phyloP scores from a whole-genome alignment of 2,797 vertebrate species.

The Bovichtus variegatus region DNA sequence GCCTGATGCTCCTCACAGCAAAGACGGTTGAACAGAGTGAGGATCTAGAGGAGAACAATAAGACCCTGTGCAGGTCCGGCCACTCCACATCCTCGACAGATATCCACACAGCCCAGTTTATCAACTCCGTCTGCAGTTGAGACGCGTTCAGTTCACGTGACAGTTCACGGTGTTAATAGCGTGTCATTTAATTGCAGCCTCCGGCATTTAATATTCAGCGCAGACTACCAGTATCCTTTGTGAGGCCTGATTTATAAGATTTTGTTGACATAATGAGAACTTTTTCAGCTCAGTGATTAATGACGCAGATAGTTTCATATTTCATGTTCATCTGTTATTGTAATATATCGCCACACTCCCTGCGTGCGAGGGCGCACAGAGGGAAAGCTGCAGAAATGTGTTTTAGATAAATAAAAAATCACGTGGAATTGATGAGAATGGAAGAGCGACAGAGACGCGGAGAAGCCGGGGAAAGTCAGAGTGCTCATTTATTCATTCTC shows the following conservation, averaged over 20 bases:
- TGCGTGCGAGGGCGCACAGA: accelerated
- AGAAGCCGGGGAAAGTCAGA: background rate
- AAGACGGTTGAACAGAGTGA: background rate
- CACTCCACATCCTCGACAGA: background rate
- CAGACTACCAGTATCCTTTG: background rate
- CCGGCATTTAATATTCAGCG: background rate
- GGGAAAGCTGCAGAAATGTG: background rate
- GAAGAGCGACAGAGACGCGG: background rate
- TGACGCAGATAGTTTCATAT: background rate
- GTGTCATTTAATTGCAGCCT: slow-evolving; percentile 6
- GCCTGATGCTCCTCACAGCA: slow-evolving; percentile 19
- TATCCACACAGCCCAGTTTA: background rate
- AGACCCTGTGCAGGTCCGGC: slow-evolving; percentile 12
- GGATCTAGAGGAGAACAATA: slow-evolving; percentile 25
- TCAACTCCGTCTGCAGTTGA: background rate
- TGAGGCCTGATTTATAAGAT: background rate
- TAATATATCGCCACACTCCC: background rate
- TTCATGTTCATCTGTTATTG: background rate
- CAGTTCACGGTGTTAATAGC: background rate
- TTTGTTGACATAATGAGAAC: background rate
- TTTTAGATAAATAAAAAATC: background rate
- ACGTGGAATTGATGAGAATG: background rate
- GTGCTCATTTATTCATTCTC: background rate
- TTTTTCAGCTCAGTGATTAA: slow-evolving; percentile 1
- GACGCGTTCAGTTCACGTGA: too few relatives aligned